phyloP scores from a whole-genome alignment of 2,113 vertebrate species.

The Phasianus colchicus region DNA sequence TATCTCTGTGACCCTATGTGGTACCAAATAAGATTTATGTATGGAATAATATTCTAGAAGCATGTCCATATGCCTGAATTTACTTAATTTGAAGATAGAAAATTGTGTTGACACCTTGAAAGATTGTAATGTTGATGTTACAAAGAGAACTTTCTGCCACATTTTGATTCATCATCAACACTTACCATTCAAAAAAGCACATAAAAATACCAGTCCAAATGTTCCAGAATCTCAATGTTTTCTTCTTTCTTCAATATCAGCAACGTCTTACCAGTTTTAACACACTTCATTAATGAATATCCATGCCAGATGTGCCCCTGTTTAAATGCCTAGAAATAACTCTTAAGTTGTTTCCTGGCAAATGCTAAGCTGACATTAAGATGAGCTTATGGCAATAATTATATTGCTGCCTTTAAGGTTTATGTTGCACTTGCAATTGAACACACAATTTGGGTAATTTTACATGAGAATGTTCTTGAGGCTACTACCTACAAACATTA shows the following conservation, averaged over 20 bases:
- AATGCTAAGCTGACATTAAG: conserved; percentile 58
- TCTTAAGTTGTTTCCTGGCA: conserved; percentile 52
- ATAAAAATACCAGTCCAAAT: conserved; percentile 36
- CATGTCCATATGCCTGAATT: background rate
- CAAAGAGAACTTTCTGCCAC: background rate
- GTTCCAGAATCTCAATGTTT: background rate
- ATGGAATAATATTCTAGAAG: background rate
- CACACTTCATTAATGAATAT: conserved; percentile 66
- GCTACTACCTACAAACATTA: background rate
- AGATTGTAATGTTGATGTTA: background rate
- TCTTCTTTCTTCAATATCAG: conserved; percentile 26
- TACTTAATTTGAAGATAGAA: background rate
- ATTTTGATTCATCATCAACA: conserved; percentile 45
- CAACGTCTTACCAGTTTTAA: conserved; percentile 51
- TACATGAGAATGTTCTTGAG: conserved; percentile 4
- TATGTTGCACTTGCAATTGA: conserved; percentile 36
- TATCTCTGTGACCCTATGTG: background rate
- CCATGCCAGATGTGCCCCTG: conserved; percentile 62
- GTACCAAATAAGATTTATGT: background rate
- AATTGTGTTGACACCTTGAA: background rate
- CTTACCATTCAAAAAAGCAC: conserved; percentile 1
- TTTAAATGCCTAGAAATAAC: conserved; percentile 69
- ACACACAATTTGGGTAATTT: conserved; percentile 11
- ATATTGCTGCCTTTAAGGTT: conserved; percentile 62
- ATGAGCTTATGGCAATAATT: conserved; percentile 62